Evolutionary conservation across 2,797 vertebrate species (phyloP).

Genomic region (Sparus aurata): DNA sequence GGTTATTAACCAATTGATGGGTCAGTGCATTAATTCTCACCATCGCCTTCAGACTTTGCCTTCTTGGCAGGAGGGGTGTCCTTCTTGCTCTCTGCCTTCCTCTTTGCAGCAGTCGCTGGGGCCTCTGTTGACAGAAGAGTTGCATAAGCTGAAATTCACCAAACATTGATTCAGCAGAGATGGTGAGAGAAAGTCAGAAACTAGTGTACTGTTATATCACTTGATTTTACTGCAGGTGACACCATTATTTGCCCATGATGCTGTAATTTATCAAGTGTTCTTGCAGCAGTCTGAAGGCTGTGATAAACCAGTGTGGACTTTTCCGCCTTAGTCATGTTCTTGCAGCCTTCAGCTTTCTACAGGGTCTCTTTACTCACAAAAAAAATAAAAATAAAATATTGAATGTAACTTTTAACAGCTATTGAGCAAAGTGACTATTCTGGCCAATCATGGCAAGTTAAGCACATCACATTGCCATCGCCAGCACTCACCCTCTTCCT

Average conservation of each 20-base stretch:
- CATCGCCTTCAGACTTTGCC: slow-evolving; percentile 88
- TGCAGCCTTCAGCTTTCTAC: neutral
- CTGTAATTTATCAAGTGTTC: too few species aligned
- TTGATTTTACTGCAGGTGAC: neutral
- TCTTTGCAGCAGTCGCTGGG: slow-evolving; percentile 89
- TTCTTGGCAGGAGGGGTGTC: slow-evolving; percentile 93
- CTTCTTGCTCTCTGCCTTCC: slow-evolving; percentile 91
- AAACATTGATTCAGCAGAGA: neutral
- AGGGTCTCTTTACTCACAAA: neutral
- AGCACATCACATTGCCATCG: neutral
- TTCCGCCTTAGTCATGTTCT: neutral
- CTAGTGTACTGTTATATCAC: accelerated
- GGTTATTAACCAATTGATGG: neutral
- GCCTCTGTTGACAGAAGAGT: slow-evolving; percentile 71
- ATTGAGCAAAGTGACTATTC: too few species aligned
- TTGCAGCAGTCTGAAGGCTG: too few species aligned
- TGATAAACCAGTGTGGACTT: too few species aligned
- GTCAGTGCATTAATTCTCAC: slow-evolving; percentile 63
- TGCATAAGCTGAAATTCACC: neutral
- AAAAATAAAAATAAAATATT: neutral
- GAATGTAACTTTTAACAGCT: neutral
- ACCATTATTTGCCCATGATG: too few species aligned
- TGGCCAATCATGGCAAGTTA: too few species aligned
- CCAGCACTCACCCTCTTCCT: slow-evolving; percentile 80
- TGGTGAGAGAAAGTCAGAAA: neutral